phyloP scores from a whole-genome alignment of 2,797 vertebrate genomes.

The Pithecia hirsuta region DNA sequence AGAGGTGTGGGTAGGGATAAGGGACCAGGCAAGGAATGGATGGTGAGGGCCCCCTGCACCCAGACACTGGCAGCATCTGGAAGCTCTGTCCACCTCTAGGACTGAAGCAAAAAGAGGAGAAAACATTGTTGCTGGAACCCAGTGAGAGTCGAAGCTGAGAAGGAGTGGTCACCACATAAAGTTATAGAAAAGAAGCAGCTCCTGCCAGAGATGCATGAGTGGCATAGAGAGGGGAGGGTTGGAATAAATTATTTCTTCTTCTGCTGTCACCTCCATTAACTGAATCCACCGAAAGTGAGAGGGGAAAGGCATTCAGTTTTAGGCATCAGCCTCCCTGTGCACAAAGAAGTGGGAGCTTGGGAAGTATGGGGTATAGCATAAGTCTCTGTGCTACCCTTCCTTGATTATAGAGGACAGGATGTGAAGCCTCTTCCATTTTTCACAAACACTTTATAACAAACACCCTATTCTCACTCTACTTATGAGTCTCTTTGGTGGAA shows the following conservation, averaged over 20 bases:
- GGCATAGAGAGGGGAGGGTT: background rate
- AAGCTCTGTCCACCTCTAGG: background rate
- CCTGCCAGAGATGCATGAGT: background rate
- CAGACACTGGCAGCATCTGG: background rate
- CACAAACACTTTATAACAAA: background rate
- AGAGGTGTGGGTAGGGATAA: background rate
- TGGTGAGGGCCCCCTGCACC: background rate
- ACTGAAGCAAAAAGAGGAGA: background rate
- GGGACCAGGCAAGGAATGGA: background rate
- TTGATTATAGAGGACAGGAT: background rate
- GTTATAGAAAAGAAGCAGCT: background rate
- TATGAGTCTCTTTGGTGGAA: background rate
- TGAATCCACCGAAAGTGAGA: background rate
- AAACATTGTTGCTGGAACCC: background rate
- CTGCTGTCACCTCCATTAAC: background rate
- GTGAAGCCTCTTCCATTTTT: background rate
- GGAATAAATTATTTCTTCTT: background rate
- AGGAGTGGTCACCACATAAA: background rate
- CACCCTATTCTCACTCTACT: background rate
- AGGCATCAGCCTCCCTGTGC: background rate
- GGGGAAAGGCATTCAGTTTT: background rate
- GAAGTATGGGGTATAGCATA: fast-evolving
- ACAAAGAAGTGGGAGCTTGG: background rate
- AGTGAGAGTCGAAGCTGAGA: background rate
- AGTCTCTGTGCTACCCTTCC: background rate